Percentiles rank a stretch among this genome's conserved stretches.
Evolutionary conservation across 2,113 vertebrate species (phyloP).

Genomic region (Prinia subflava): DNA sequence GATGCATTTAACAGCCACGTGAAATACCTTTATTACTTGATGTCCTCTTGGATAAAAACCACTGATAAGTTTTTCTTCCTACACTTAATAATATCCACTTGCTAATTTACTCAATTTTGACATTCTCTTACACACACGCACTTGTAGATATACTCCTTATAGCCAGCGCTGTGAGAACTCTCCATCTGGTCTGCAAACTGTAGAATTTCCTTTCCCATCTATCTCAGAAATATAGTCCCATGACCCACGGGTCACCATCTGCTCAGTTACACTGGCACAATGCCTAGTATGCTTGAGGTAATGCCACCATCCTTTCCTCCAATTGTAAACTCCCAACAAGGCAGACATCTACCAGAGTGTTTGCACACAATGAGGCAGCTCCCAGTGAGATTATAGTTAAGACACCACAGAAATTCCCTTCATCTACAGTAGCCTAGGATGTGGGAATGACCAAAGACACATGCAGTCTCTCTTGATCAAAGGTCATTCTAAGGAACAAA

Average conservation of each 20-base stretch:
- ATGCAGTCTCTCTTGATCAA: constrained; percentile 71
- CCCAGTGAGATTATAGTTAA: constrained; percentile 72
- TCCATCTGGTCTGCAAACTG: constrained; percentile 71
- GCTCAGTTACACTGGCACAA: constrained; percentile 77
- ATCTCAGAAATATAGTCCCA: constrained; percentile 75
- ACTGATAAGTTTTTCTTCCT: neutral
- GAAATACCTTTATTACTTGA: constrained; percentile 39
- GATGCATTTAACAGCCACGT: neutral
- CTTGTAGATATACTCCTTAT: constrained; percentile 4
- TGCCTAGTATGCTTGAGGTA: constrained; percentile 75
- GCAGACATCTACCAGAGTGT: constrained; percentile 70
- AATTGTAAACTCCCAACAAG: constrained; percentile 70
- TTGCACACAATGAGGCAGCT: constrained; percentile 72
- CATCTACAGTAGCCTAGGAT: constrained; percentile 74
- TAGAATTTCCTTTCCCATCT: constrained; percentile 75
- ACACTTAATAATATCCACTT: neutral
- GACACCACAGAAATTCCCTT: constrained; percentile 70
- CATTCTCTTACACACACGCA: constrained; percentile 43
- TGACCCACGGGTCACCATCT: constrained; percentile 81
- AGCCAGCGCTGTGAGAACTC: constrained; percentile 68
- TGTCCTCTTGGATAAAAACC: neutral
- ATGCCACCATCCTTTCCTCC: constrained; percentile 74
- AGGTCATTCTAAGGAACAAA: constrained; percentile 73
- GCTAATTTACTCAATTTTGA: neutral
- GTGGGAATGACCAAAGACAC: constrained; percentile 75